Conservation (phyloP, 2,888 invertebrate genomes). For the Agrypnus murinus region DNA sequence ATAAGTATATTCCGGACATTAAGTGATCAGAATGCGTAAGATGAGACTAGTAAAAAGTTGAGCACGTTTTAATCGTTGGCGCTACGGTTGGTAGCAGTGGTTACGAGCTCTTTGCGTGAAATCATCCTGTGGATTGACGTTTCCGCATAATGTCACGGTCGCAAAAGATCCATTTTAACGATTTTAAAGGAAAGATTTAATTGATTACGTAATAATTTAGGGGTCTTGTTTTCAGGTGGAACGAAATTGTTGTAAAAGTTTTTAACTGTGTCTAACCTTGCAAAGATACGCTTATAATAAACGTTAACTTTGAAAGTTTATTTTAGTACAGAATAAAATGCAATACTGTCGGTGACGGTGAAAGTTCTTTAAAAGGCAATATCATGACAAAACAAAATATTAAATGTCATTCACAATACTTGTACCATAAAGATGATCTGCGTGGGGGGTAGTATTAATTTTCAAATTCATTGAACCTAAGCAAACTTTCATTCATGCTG, state of each 20-base stretch:
- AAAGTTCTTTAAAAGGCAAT: too few relatives aligned
- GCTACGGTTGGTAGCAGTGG: constrained; percentile 52
- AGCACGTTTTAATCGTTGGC: constrained; percentile 57
- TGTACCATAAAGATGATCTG: too few relatives aligned
- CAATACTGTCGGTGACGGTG: too few relatives aligned
- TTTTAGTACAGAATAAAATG: too few relatives aligned
- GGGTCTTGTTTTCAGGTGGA: neutral
- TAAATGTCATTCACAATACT: too few relatives aligned
- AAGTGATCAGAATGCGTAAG: constrained; percentile 53
- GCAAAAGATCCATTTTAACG: constrained; percentile 21
- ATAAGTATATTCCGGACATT: constrained; percentile 46
- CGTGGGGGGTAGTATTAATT: too few relatives aligned
- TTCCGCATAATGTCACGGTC: constrained; percentile 54
- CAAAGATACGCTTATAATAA: too few relatives aligned
- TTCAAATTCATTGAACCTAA: too few relatives aligned
- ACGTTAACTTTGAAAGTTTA: too few relatives aligned
- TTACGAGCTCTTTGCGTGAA: constrained; percentile 58
- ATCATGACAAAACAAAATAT: too few relatives aligned
- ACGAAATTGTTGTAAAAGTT: neutral
- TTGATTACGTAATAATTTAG: constrained; percentile 8
- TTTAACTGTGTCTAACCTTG: too few relatives aligned
- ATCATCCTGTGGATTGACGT: constrained; percentile 56
- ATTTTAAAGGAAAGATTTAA: constrained; percentile 12
- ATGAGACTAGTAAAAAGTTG: constrained; percentile 54
- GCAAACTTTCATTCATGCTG: too few relatives aligned